Base-by-base conservation (phyloP, 2,888 invertebrate genomes). In the Ptilodon capucinus region DNA sequence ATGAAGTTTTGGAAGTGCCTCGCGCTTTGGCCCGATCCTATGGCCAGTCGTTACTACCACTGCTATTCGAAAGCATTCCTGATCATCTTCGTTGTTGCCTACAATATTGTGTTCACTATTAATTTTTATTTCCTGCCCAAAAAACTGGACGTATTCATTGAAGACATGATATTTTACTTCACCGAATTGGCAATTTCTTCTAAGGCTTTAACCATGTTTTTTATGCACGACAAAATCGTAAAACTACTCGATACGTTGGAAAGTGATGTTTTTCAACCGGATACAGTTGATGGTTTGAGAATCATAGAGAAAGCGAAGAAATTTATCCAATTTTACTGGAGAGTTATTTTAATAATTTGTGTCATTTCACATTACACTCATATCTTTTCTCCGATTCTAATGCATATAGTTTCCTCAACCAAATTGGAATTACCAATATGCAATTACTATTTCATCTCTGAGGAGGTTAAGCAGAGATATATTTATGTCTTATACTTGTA, bases 131-230 rank as follows among this genome's bases (percentile, higher is more conserved):
- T 68, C 42, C 36, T 84, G 23, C 74, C 78, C 0, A 65, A 51
- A 45, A 50, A 74, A 25, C 44, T 86, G 25, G 81, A 84, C 16
- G 40, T 64, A 18, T 67, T 81, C 46, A 71, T 82, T 11, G 79
- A 77, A 42, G 77, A 82, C 59, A 49, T 80, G 65, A 54, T 84
- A 48, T 79, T 85, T 57, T 84, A 77, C 63, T 80, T 82, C 19
- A 79, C 74, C 0, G 69, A 72, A 45, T 3, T 81, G 1, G 50
- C 74, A 16, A 60, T 75, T 1, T 16, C 57, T 5, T 75, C 76
- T 2, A 86, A 83, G 72, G 73, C 68, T 5, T 23, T 84, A 2
- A 81, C 81, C 0, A 75, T 76, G 58, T 30, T 73, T 0, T 42
- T 75, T 2, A 56, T 67, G 60, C 69, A 57, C 11, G 45, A 67